These are phyloP conservation scores for Pandion haliaetus DNA, from an alignment of 2,113 vertebrate species.

Conservation along the genomic window DNA sequence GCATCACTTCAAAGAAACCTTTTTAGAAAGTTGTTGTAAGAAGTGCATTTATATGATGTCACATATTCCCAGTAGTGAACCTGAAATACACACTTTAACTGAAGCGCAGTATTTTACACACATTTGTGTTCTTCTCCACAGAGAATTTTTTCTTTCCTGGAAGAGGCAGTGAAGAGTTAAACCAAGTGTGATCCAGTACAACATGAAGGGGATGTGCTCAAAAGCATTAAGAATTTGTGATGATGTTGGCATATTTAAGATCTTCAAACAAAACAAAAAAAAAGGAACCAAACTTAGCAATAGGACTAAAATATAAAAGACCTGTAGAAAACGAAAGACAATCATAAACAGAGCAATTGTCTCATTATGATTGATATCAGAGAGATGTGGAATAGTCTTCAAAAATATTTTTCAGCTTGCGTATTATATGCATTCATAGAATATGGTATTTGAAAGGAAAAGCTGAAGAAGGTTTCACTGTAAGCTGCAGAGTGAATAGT, in stretches of 20 bases:
- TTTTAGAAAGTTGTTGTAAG: background rate
- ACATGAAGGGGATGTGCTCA: background rate
- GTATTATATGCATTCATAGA: background rate
- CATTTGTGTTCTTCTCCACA: background rate
- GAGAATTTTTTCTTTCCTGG: background rate
- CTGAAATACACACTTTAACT: background rate
- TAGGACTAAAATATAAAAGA: background rate
- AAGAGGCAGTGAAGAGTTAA: conserved; percentile 38
- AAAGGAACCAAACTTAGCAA: background rate
- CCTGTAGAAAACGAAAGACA: background rate
- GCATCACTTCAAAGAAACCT: background rate
- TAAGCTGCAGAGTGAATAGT: conserved; percentile 34
- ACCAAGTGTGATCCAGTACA: background rate
- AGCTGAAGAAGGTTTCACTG: conserved; percentile 14
- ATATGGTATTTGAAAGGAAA: conserved; percentile 18
- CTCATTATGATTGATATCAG: background rate
- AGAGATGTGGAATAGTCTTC: background rate
- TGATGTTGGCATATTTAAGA: background rate
- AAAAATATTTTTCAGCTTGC: conserved; percentile 28
- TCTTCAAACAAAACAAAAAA: background rate
- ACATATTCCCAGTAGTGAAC: background rate
- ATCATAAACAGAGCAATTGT: background rate
- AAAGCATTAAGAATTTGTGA: conserved; percentile 16
- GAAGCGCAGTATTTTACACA: background rate
- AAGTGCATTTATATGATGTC: background rate